Evolutionary conservation across 2,888 invertebrate species (phyloP).

Genomic region (Ophioninae sp.): DNA sequence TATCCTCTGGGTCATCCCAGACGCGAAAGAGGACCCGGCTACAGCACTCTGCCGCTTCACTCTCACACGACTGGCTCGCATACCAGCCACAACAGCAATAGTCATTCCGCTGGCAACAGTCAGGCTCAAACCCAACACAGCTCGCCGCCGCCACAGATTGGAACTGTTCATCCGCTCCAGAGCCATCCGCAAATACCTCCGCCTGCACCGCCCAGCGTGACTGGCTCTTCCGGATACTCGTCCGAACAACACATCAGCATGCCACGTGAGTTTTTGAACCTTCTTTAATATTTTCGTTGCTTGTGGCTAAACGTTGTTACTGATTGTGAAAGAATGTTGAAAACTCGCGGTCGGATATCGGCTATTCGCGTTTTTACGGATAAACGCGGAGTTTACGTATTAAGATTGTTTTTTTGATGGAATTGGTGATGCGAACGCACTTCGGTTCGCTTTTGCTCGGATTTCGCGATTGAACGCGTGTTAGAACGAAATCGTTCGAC

Average conservation of each 20-base stretch:
- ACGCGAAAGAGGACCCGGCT: slow-evolving; percentile 89
- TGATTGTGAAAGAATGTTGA: too few relatives aligned
- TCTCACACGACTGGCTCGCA: slow-evolving; percentile 74
- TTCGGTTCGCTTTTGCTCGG: too few relatives aligned
- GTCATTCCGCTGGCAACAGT: slow-evolving; percentile 73
- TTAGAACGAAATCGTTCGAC: too few relatives aligned
- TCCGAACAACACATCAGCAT: slow-evolving; percentile 87
- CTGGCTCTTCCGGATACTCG: slow-evolving; percentile 77
- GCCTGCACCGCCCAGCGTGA: slow-evolving; percentile 86
- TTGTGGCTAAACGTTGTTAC: too few relatives aligned
- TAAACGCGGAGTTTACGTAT: too few relatives aligned
- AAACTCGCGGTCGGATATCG: too few relatives aligned
- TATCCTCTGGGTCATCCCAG: slow-evolving; percentile 92
- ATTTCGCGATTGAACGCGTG: too few relatives aligned
- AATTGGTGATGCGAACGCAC: too few relatives aligned
- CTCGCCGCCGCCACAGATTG: slow-evolving; percentile 85
- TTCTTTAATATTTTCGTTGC: not conserved
- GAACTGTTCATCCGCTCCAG: slow-evolving; percentile 94
- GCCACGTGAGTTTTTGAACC: slow-evolving; percentile 88
- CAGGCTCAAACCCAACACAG: slow-evolving; percentile 80
- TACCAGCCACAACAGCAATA: slow-evolving; percentile 71
- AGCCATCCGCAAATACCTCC: slow-evolving; percentile 85
- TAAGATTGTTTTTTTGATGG: too few relatives aligned
- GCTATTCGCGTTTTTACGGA: too few relatives aligned
- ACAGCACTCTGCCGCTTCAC: slow-evolving; percentile 91